Conservation (phyloP, 2,888 invertebrate species). For the Amblyteles armatorius region DNA sequence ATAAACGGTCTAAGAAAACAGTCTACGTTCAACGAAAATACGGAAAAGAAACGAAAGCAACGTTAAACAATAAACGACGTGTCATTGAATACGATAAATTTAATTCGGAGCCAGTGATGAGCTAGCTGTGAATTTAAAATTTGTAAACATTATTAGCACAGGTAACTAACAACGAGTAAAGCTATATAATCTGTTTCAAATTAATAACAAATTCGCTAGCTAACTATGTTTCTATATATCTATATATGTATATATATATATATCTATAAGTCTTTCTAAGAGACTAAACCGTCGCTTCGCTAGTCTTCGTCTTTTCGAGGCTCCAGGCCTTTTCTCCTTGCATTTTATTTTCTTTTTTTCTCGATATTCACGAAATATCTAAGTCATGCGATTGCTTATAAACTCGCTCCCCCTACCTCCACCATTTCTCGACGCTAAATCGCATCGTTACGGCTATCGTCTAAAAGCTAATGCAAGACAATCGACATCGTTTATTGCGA, state of each 20-base stretch:
- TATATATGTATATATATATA: constrained; percentile 14
- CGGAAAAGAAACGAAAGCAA: not conserved
- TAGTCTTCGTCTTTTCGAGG: constrained; percentile 60
- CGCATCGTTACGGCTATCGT: constrained; percentile 35
- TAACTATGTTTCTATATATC: constrained; percentile 32
- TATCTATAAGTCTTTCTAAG: constrained; percentile 48
- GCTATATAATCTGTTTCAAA: constrained; percentile 68
- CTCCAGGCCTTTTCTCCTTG: constrained; percentile 63
- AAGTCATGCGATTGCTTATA: constrained; percentile 59
- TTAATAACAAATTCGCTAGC: constrained; percentile 71
- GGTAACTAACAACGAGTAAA: constrained; percentile 71
- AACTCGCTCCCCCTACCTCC: constrained; percentile 37
- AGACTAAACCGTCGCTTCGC: constrained; percentile 59
- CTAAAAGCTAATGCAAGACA: constrained; percentile 42
- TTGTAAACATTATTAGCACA: constrained; percentile 70
- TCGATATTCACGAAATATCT: constrained; percentile 42
- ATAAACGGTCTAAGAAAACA: constrained; percentile 30
- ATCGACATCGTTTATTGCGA: constrained; percentile 17
- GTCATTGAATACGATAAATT: constrained; percentile 55
- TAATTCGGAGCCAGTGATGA: constrained; percentile 51
- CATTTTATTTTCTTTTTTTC: constrained; percentile 37
- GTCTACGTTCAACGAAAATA: not conserved
- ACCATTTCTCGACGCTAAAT: constrained; percentile 44
- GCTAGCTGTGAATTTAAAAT: constrained; percentile 65
- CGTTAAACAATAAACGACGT: constrained; percentile 36